These are phyloP conservation scores for Trichonephila inaurata DNA, from an alignment of 1,140 invertebrate species.

Conservation along the genomic window DNA sequence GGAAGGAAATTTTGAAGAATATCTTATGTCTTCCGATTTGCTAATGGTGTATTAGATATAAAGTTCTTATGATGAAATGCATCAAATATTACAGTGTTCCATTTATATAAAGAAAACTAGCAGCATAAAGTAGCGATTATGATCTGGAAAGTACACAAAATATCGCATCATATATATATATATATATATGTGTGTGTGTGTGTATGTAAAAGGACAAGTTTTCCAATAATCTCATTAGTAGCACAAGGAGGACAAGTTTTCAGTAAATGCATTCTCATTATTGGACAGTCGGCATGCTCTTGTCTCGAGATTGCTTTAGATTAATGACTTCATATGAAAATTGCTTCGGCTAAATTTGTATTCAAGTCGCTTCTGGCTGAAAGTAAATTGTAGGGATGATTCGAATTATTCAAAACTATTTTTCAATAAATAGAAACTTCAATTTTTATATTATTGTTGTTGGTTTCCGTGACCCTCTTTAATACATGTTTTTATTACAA, in stretches of 20 bases:
- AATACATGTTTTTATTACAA: too few relatives aligned
- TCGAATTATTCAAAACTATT: neutral
- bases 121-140: neutral
- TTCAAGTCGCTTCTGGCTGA: neutral
- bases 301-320: neutral
- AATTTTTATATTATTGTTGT: too few relatives aligned
- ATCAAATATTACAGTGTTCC: too few relatives aligned
- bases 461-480: too few relatives aligned
- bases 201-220: neutral
- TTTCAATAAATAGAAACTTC: too few relatives aligned
- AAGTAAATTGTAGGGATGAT: neutral
- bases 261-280: neutral
- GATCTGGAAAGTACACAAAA: neutral
- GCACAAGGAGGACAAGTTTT: neutral
- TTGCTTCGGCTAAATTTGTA: neutral
- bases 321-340: constrained; percentile 14
- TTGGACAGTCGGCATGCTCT: neutral
- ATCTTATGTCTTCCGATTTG: too few relatives aligned
- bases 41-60: too few relatives aligned
- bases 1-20: too few relatives aligned
- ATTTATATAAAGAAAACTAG: neutral
- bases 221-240: constrained; percentile 23
- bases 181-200: too few relatives aligned
- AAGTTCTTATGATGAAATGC: too few relatives aligned
- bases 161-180: neutral